Percentiles rank a stretch among this genome's conserved stretches.
Evolutionary conservation across 2,888 invertebrate genomes (phyloP).

Genomic region (Lasioglossum vierecki): DNA sequence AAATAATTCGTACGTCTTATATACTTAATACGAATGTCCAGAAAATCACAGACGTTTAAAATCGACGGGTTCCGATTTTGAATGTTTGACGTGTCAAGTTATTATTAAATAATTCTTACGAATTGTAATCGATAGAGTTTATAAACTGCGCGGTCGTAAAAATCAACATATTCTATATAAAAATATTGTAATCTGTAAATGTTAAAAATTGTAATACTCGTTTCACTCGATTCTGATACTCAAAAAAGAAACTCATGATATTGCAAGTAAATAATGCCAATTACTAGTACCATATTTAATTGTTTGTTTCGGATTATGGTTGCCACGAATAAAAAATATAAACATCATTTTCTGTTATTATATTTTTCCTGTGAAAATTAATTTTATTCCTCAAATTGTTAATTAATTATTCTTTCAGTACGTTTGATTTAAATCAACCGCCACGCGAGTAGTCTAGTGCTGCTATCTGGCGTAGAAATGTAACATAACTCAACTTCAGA

Average conservation of each 20-base stretch:
- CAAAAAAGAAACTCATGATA: constrained; percentile 38
- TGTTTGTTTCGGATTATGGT: constrained; percentile 53
- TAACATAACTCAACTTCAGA: not conserved
- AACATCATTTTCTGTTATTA: not conserved
- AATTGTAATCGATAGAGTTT: constrained; percentile 26
- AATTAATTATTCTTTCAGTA: not conserved
- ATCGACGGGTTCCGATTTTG: constrained; percentile 24
- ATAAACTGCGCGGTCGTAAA: constrained; percentile 28
- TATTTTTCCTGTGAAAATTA: not conserved
- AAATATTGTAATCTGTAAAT: constrained; percentile 34
- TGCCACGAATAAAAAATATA: constrained; percentile 49
- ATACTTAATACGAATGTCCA: constrained; percentile 17
- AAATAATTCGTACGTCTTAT: constrained; percentile 34
- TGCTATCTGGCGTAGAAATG: constrained; percentile 29
- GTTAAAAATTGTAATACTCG: constrained; percentile 27
- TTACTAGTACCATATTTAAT: constrained; percentile 51
- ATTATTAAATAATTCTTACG: constrained; percentile 33
- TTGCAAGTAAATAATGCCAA: constrained; percentile 50
- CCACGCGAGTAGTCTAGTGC: constrained; percentile 10
- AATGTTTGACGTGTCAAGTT: constrained; percentile 44
- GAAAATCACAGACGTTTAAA: constrained; percentile 19
- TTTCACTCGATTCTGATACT: constrained; percentile 8
- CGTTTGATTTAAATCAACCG: not conserved
- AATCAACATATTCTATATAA: constrained; percentile 25
- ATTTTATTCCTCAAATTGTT: not conserved